A percentile compares a stretch with the other conserved stretches of the same genome.
These are phyloP conservation scores for Drosophila picticornis DNA, from an alignment of 2,888 invertebrate genomes.

Conservation along the genomic window DNA sequence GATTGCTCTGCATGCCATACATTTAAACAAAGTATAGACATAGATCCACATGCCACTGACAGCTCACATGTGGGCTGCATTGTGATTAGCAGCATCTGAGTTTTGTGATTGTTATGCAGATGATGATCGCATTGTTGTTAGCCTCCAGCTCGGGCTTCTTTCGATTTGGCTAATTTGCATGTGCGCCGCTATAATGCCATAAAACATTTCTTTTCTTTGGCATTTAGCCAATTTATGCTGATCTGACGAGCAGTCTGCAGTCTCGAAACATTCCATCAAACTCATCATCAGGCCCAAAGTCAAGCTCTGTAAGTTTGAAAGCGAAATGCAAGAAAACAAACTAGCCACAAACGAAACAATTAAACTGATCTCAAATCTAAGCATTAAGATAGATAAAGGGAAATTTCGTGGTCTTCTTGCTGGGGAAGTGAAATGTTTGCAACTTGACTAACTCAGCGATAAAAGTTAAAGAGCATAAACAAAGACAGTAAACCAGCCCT, in stretches of 20 bases:
- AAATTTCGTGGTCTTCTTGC: constrained; percentile 56
- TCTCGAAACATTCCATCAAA: constrained; percentile 66
- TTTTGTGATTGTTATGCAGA: constrained; percentile 60
- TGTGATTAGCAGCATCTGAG: constrained; percentile 70
- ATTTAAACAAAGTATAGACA: background rate
- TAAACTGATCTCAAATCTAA: constrained; percentile 72
- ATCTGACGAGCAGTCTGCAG: constrained; percentile 40
- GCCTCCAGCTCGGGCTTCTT: constrained; percentile 26
- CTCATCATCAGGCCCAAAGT: constrained; percentile 48
- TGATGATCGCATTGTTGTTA: constrained; percentile 35
- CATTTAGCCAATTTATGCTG: constrained; percentile 61
- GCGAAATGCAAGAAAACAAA: constrained; percentile 63
- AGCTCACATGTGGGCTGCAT: constrained; percentile 41
- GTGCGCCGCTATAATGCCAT: constrained; percentile 69
- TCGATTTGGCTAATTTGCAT: constrained; percentile 65
- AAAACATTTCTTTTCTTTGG: constrained; percentile 71
- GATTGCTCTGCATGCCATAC: constrained; percentile 29
- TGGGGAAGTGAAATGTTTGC: constrained; percentile 54
- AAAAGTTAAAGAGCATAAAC: constrained; percentile 69
- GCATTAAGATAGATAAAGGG: constrained; percentile 72
- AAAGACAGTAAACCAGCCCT: constrained; percentile 27
- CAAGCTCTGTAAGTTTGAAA: constrained; percentile 65
- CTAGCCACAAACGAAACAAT: constrained; percentile 49
- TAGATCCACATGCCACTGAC: background rate
- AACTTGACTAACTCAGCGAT: constrained; percentile 47